Base-by-base conservation (phyloP, 2,888 invertebrate species). In the Morinoia aosen region DNA sequence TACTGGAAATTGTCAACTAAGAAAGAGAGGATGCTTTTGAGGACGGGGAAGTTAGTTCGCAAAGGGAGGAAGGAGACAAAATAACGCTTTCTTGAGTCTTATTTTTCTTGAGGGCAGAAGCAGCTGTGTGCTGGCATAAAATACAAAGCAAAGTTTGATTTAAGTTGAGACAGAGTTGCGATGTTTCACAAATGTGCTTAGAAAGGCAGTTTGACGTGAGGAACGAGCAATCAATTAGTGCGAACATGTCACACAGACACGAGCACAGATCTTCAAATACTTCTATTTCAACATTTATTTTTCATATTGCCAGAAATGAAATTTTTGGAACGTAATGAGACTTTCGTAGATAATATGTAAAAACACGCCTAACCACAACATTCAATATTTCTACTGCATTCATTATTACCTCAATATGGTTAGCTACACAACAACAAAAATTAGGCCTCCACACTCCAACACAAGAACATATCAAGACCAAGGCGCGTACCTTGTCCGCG, bases 401-500 rank as follows among this genome's bases (percentile, higher is more conserved):
- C 19, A 12, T 16, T 8, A 61, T 16, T 25, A 76, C 33, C 16
- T 76, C 76, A 76, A 76, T 76, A 33, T 25, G 48, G 48, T 48
- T 76, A 33, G 25, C 10, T 33, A 33, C 33, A 19, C 76, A 76
- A 76, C 8, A 10, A 8, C 33, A 76, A 33, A 33, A 76, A 33
- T 76, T 16, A 76, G 76, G 76, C 76, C 10, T 33, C 16, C 76
- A 19, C 48, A 76, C 25, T 10, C 25, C 16, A 16, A 33, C 76
- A 76, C 25, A 76, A 8, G 25, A 33, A 10, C 76, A 98, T 96
- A 12, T 39, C 39, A 48, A 14, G 40, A 39, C 14, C 48, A 48
- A 90, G 57, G 95, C 94, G 25, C 57, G 91, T 58, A 95, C 95
- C 96, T 97, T 97, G 98, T 98, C 98, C 97, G 98, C 98, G 88